These are phyloP conservation scores for Hermetia illucens DNA, from an alignment of 1,140 invertebrate genomes.

Conservation along the genomic window DNA sequence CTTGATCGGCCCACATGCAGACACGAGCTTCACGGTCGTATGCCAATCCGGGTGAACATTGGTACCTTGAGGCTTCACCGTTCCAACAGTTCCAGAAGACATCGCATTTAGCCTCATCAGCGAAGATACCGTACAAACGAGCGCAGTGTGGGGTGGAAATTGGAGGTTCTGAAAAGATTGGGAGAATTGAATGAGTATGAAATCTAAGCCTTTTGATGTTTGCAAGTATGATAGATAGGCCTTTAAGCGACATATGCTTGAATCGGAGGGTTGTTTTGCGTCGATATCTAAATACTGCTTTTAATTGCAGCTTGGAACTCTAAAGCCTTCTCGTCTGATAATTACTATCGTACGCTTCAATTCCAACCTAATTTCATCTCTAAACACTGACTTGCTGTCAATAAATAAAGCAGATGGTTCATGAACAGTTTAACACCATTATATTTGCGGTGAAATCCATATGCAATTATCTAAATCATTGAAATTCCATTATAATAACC, in stretches of 20 bases:
- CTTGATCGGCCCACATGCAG: slow-evolving; percentile 90
- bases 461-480: no score
- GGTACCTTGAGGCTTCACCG: slow-evolving; percentile 81
- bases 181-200: neutral
- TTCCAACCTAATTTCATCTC: no score
- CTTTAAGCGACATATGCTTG: neutral
- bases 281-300: no score
- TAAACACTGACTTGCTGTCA: no score
- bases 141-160: slow-evolving; percentile 73
- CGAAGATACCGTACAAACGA: slow-evolving; percentile 82
- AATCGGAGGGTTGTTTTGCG: neutral
- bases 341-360: no score
- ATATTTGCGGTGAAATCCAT: no score
- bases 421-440: no score
- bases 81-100: slow-evolving; percentile 96
- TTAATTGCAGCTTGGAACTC: no score
- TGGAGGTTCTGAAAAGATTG: slow-evolving; percentile 51
- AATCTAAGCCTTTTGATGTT: neutral
- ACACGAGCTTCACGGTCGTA: slow-evolving; percentile 85
- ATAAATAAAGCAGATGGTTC: no score
- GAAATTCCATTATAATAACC: no score
- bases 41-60: slow-evolving; percentile 85
- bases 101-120: slow-evolving; percentile 76
- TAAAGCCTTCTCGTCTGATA: no score
- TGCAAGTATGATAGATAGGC: neutral